Percentiles rank a stretch among this genome's conserved stretches.
Conservation (phyloP, 2,113 vertebrate genomes). For the Chlorodrepanis virens region DNA sequence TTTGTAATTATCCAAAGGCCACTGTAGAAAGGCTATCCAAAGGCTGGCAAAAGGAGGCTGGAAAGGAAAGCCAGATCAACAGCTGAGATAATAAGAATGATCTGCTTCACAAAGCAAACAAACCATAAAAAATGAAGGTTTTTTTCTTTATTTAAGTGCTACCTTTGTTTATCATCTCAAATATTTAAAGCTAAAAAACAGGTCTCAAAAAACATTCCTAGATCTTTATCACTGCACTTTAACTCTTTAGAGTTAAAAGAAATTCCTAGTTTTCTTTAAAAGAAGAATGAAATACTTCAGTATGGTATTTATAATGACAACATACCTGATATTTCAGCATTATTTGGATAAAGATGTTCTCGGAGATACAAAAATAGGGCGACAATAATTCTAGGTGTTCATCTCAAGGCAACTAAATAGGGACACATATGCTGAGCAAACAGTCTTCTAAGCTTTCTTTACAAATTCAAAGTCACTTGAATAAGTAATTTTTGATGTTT, state of each 20-base stretch:
- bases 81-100: neutral
- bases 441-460: neutral
- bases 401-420: neutral
- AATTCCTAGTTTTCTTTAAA: neutral
- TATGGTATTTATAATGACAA: neutral
- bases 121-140: neutral
- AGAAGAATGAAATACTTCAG: neutral
- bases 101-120: neutral
- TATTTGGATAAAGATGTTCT: neutral
- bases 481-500: neutral
- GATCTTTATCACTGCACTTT: neutral
- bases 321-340: neutral
- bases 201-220: neutral
- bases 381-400: neutral
- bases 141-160: neutral
- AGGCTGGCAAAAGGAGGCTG: neutral
- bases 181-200: neutral
- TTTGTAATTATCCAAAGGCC: neutral
- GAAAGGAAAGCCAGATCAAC: neutral
- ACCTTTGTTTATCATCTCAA: neutral
- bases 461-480: neutral
- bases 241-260: neutral
- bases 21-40: neutral
- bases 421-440: neutral
- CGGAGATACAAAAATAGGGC: neutral